Percentiles rank a stretch among this genome's conserved stretches.
Conservation (phyloP, 2,888 invertebrate species). For the Heterodera filipjevi region DNA sequence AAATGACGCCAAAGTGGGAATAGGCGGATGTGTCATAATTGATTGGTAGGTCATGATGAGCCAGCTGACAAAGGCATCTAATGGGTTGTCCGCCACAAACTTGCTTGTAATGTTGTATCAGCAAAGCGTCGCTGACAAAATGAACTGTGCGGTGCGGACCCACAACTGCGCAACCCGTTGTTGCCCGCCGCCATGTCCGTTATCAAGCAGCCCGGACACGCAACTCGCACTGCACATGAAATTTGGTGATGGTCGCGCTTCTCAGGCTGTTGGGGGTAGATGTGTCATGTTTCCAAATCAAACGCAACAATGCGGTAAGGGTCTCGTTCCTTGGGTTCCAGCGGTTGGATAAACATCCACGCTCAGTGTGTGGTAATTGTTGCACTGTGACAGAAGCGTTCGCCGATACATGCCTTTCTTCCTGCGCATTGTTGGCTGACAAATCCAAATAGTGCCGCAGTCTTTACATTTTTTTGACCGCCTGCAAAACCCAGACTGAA, state of each 20-base stretch:
- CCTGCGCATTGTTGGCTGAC: neutral
- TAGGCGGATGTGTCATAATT: constrained; percentile 15
- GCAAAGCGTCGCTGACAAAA: constrained; percentile 10
- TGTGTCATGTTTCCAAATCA: constrained; percentile 3
- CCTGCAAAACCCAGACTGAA: too few relatives aligned
- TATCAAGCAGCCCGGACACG: neutral
- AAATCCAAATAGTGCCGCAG: constrained; percentile 12
- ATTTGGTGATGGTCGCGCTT: constrained; percentile 1
- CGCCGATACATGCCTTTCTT: neutral
- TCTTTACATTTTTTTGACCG: neutral
- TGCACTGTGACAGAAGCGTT: neutral
- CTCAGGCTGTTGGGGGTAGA: neutral
- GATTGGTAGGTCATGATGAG: neutral
- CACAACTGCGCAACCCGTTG: too few relatives aligned
- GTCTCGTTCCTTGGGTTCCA: neutral
- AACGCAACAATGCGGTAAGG: constrained; percentile 11
- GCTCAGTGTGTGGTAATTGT: neutral
- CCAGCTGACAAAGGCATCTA: constrained; percentile 27
- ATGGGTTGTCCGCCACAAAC: neutral
- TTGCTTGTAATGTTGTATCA: constrained; percentile 9
- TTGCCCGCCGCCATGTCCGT: too few relatives aligned
- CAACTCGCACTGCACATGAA: constrained; percentile 4
- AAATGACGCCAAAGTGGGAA: constrained; percentile 16
- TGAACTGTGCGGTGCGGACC: neutral
- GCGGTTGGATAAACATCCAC: neutral